Conservation (phyloP, 64 coral and sea anemone species). For the Montipora foliosa region DNA sequence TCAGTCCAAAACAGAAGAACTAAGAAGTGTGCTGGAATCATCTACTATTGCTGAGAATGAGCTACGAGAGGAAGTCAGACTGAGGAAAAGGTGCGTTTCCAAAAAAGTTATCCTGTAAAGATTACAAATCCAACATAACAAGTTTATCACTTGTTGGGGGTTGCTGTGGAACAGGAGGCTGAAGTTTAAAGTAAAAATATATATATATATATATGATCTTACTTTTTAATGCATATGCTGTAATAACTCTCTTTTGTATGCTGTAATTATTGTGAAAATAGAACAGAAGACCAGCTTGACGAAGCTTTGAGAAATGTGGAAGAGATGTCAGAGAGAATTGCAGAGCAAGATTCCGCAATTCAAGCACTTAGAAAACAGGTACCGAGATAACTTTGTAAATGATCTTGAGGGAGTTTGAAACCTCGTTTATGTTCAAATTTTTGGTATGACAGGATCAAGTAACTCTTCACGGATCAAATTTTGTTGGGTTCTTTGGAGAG, state of each 20-base stretch:
- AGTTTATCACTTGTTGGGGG: not conserved
- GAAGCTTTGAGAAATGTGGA: constrained; percentile 87
- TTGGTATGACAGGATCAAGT: no score
- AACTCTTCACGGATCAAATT: no score
- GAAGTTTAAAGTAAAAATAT: no score
- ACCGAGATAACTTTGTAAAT: not conserved
- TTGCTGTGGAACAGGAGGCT: no score
- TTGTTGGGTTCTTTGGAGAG: no score
- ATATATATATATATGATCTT: no score
- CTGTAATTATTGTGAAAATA: constrained; percentile 8
- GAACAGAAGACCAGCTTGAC: constrained; percentile 81
- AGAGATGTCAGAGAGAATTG: constrained; percentile 85
- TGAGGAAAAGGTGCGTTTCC: constrained; percentile 74
- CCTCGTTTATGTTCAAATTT: no score
- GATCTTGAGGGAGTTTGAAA: no score
- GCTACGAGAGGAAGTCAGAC: constrained; percentile 82
- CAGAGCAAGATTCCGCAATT: constrained; percentile 72
- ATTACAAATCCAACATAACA: not conserved
- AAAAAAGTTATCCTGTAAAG: not conserved
- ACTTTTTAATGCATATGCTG: no score
- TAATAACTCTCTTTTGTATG: no score
- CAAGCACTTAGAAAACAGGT: constrained; percentile 88
- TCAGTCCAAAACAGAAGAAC: constrained; percentile 77
- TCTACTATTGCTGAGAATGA: constrained; percentile 81
- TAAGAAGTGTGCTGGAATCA: constrained; percentile 76